Conservation (phyloP, 2,888 invertebrate genomes). For the Drosophila tripunctata region DNA sequence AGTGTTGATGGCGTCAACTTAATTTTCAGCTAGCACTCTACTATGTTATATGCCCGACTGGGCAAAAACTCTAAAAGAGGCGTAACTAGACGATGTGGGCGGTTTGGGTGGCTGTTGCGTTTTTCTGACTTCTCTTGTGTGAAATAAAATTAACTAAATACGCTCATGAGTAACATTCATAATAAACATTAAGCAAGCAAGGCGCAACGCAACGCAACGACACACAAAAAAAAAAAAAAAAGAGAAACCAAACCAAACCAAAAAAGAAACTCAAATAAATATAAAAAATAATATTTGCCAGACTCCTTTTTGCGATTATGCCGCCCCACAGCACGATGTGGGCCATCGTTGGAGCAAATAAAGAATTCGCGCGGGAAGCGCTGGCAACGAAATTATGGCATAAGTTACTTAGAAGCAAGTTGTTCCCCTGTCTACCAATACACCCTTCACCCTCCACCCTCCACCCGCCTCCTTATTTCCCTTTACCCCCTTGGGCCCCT, state of each 20-base stretch:
- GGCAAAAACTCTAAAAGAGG: slow-evolving; percentile 52
- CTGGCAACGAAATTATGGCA: slow-evolving; percentile 71
- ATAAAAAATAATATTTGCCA: slow-evolving; percentile 81
- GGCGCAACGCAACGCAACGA: too few relatives aligned
- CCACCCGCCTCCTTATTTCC: too few relatives aligned
- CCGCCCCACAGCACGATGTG: slow-evolving; percentile 16
- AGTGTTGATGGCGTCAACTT: slow-evolving; percentile 78
- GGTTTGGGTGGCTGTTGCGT: slow-evolving; percentile 9
- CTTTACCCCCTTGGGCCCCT: slow-evolving; percentile 24
- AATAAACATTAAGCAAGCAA: slow-evolving; percentile 78
- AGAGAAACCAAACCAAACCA: slow-evolving; percentile 4
- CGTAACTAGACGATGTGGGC: slow-evolving; percentile 50
- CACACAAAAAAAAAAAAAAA: slow-evolving; percentile 6
- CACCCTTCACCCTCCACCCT: neutral
- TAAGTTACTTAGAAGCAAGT: slow-evolving; percentile 74
- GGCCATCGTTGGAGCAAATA: slow-evolving; percentile 53
- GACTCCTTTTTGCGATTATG: slow-evolving; percentile 77
- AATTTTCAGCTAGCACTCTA: slow-evolving; percentile 71
- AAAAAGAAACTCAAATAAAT: slow-evolving; percentile 66
- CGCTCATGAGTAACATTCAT: slow-evolving; percentile 81
- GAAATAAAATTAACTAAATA: slow-evolving; percentile 81
- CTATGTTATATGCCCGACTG: slow-evolving; percentile 48
- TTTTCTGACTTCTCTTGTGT: slow-evolving; percentile 74
- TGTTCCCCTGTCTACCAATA: slow-evolving; percentile 14
- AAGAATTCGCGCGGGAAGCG: slow-evolving; percentile 58